These are phyloP conservation scores for Vireo griseus DNA, from an alignment of 2,797 vertebrate species.

Conservation along the genomic window DNA sequence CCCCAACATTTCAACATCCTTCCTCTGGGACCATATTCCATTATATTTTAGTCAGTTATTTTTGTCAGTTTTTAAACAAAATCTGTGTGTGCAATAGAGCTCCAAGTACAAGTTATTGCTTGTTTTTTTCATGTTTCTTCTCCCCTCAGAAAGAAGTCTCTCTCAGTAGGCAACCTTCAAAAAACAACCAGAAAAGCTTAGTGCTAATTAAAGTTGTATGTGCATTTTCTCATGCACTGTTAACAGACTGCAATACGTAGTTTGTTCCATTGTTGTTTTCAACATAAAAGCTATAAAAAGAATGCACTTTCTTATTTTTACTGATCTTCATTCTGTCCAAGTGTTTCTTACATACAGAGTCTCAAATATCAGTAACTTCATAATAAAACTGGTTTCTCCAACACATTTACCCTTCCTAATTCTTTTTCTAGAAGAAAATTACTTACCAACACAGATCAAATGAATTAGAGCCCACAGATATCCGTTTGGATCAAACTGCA, in stretches of 20 bases:
- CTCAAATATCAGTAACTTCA: not conserved
- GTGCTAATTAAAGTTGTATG: not conserved
- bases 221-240: not conserved
- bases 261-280: not conserved
- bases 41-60: not conserved
- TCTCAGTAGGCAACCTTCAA: not conserved
- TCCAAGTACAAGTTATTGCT: not conserved
- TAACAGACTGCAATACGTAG: not conserved
- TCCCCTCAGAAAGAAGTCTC: not conserved
- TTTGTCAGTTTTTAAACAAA: not conserved
- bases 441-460: slow-evolving; percentile 87
- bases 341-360: not conserved
- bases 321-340: not conserved
- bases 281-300: not conserved
- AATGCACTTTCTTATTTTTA: not conserved
- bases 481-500: slow-evolving; percentile 85
- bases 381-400: not conserved
- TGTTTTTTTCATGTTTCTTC: not conserved
- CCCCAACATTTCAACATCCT: not conserved
- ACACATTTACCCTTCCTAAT: not conserved
- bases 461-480: slow-evolving; percentile 90
- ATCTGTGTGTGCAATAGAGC: not conserved
- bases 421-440: not conserved
- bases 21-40: not conserved
- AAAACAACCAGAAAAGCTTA: not conserved